Evolutionary conservation across 2,888 invertebrate genomes (phyloP).

Genomic region (Agelastica alni): DNA sequence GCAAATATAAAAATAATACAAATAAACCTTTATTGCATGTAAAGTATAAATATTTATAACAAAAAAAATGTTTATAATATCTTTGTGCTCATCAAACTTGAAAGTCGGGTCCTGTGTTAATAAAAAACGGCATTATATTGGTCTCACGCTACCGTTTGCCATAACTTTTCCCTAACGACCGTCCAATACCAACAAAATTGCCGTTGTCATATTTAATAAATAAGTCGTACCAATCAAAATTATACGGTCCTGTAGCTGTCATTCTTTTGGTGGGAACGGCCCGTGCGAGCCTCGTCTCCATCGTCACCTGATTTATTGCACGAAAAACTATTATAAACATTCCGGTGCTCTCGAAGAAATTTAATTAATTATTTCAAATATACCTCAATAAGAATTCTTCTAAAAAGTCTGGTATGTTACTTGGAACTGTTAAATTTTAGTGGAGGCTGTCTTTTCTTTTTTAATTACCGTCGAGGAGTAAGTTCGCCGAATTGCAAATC

Average conservation of each 20-base stretch:
- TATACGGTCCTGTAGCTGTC: constrained; percentile 37
- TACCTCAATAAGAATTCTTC: constrained; percentile 55
- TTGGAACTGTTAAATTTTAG: constrained; percentile 57
- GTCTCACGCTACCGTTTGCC: not conserved
- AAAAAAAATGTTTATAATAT: too few species aligned
- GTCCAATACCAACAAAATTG: not conserved
- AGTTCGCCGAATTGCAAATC: constrained; percentile 42
- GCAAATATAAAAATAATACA: too few species aligned
- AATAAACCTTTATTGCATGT: too few species aligned
- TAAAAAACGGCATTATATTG: not conserved
- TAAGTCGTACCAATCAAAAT: constrained; percentile 1
- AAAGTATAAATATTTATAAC: too few species aligned
- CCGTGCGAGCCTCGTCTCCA: constrained; percentile 52
- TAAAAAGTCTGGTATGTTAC: constrained; percentile 56
- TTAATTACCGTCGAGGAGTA: constrained; percentile 47
- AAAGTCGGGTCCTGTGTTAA: too few species aligned
- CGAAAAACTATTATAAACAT: constrained; percentile 54
- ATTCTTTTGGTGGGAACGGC: constrained; percentile 47
- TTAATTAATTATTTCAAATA: constrained; percentile 60
- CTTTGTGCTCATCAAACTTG: too few species aligned
- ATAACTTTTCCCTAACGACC: not conserved
- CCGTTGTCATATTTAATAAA: not conserved
- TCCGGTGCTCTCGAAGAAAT: constrained; percentile 54
- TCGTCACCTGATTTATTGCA: constrained; percentile 55
- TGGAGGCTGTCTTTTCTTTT: constrained; percentile 43